phyloP scores from a whole-genome alignment of 2,113 vertebrate genomes.

The Odobenus rosmarus region DNA sequence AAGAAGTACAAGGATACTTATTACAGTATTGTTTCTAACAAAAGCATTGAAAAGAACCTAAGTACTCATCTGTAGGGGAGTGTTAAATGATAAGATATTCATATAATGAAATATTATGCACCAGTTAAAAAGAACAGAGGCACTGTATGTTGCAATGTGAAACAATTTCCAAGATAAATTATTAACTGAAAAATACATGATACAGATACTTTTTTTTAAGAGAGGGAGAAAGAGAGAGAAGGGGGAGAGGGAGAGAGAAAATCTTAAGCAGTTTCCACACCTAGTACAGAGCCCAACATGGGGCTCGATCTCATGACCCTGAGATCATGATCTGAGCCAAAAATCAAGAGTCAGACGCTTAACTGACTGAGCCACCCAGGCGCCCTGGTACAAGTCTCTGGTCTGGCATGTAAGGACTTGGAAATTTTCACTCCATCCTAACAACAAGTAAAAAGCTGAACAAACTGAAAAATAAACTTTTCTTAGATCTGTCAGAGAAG shows the following conservation, averaged over 20 bases:
- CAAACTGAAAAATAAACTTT: background rate
- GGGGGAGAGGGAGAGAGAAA: background rate
- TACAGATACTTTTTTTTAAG: background rate
- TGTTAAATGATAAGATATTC: conserved; percentile 8
- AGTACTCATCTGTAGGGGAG: background rate
- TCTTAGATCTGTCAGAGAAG: background rate
- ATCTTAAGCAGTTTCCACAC: background rate
- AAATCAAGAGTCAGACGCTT: background rate
- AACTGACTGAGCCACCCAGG: background rate
- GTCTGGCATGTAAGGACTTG: background rate
- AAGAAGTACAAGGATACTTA: background rate
- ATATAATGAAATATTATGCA: background rate
- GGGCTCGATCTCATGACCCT: background rate
- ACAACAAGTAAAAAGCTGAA: background rate
- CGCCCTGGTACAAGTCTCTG: background rate
- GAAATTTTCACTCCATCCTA: background rate
- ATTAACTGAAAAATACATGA: background rate
- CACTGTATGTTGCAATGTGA: background rate
- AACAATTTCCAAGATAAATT: conserved; percentile 13
- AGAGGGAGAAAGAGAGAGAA: background rate
- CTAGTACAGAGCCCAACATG: background rate
- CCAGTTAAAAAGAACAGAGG: background rate
- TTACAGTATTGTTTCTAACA: background rate
- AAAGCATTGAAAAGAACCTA: background rate
- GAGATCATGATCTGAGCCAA: background rate